Percentiles rank a stretch among this genome's conserved stretches.
These are phyloP conservation scores for Malurus splendens DNA, from an alignment of 2,797 vertebrate species.

Conservation along the genomic window DNA sequence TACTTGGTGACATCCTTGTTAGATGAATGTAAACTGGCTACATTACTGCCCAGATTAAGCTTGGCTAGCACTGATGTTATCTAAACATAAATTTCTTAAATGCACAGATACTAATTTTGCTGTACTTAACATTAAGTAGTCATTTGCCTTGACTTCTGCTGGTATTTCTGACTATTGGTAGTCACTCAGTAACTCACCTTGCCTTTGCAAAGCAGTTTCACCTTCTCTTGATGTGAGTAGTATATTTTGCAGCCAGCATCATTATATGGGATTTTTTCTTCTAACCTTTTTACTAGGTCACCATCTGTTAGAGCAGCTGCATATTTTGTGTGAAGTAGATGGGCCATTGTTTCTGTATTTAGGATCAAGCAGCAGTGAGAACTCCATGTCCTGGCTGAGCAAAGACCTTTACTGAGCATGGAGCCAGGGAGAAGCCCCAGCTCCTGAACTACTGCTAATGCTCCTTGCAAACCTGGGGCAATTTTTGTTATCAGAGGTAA, in stretches of 20 bases:
- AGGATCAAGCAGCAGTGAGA: not conserved
- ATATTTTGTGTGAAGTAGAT: not conserved
- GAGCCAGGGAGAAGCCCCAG: not conserved
- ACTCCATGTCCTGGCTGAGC: not conserved
- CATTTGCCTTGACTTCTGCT: not conserved
- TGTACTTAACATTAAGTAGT: not conserved
- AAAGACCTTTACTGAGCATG: not conserved
- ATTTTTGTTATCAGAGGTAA: not conserved
- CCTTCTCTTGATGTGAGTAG: not conserved
- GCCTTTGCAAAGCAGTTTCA: not conserved
- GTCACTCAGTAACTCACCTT: not conserved
- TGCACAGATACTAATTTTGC: not conserved
- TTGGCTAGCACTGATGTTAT: not conserved
- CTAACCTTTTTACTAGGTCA: not conserved
- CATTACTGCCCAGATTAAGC: not conserved
- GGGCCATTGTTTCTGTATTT: not conserved
- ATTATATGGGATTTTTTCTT: not conserved
- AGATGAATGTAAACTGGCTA: not conserved
- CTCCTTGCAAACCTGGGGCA: not conserved
- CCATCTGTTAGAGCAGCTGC: slow-evolving; percentile 24
- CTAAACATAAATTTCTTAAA: not conserved
- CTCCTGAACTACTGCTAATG: accelerated
- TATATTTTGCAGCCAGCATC: not conserved
- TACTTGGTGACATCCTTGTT: not conserved
- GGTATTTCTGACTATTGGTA: not conserved